phyloP scores from a whole-genome alignment of 1,140 invertebrate species.

The Trachymyrmex septentrionalis region DNA sequence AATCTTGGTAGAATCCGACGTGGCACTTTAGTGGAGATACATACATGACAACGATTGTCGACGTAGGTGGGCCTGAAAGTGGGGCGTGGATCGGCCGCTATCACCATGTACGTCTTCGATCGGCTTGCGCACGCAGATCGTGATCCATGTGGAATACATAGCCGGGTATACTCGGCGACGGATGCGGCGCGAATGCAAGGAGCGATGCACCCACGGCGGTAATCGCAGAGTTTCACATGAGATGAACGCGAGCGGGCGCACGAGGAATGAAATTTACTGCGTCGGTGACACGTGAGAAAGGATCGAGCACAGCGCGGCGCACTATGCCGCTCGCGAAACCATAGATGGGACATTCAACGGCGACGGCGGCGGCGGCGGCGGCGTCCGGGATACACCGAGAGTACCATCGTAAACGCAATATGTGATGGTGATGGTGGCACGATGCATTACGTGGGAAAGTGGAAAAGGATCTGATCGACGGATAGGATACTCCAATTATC shows the following conservation, averaged over 20 bases:
- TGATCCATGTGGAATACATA: slow-evolving; percentile 58
- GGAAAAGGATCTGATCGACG: slow-evolving; percentile 73
- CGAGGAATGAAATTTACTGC: slow-evolving; percentile 70
- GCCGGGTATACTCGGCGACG: neutral
- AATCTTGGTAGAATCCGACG: slow-evolving; percentile 14
- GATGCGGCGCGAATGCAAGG: slow-evolving; percentile 39
- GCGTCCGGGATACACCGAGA: slow-evolving; percentile 28
- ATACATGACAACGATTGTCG: slow-evolving; percentile 57
- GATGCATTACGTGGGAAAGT: slow-evolving; percentile 76
- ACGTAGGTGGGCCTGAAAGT: slow-evolving; percentile 68
- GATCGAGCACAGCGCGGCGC: slow-evolving; percentile 53
- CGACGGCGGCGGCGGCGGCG: slow-evolving; percentile 15
- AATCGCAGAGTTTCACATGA: slow-evolving; percentile 73
- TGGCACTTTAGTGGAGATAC: neutral
- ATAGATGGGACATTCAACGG: slow-evolving; percentile 22
- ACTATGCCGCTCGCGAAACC: slow-evolving; percentile 21
- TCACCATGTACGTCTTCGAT: slow-evolving; percentile 37
- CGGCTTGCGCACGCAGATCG: slow-evolving; percentile 33
- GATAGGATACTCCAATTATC: slow-evolving; percentile 74
- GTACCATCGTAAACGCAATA: slow-evolving; percentile 24
- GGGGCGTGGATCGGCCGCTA: slow-evolving; percentile 63
- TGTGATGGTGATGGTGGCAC: slow-evolving; percentile 14
- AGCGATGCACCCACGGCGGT: slow-evolving; percentile 48
- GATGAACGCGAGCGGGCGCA: slow-evolving; percentile 32
- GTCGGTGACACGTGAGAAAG: slow-evolving; percentile 75